phyloP scores from a whole-genome alignment of 1,140 invertebrate genomes.

The Cherax destructor region DNA sequence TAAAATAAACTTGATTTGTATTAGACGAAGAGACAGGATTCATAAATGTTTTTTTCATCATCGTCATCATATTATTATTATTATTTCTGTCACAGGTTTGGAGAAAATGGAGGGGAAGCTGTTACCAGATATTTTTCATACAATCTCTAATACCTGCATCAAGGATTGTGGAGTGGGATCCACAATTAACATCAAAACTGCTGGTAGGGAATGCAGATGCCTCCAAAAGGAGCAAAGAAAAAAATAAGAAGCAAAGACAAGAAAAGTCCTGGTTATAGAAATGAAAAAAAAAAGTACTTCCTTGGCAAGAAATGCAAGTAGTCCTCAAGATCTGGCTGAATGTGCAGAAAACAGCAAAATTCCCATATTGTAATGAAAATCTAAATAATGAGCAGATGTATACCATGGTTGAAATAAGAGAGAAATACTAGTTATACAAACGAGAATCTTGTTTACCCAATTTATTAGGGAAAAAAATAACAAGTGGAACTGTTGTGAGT shows the following conservation, averaged over 20 bases:
- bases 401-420: not conserved
- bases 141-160: conserved; percentile 86
- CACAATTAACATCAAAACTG: conserved; percentile 74
- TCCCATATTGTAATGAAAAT: not conserved
- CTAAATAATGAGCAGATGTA: not conserved
- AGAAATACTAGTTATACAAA: not conserved
- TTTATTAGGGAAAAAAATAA: conserved; percentile 31
- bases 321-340: conserved; percentile 11
- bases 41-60: no score
- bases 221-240: not conserved
- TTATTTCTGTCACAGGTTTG: conserved; percentile 80
- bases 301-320: not conserved
- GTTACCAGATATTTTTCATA: conserved; percentile 84
- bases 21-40: no score
- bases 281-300: not conserved
- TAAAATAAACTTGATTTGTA: no score
- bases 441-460: conserved; percentile 33
- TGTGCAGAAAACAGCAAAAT: not conserved
- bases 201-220: not conserved
- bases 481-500: conserved; percentile 14
- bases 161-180: conserved; percentile 88
- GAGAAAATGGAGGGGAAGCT: conserved; percentile 85
- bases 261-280: conserved; percentile 13
- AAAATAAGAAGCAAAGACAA: not conserved
- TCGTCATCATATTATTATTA: no score